Conservation (phyloP, 1,140 invertebrate genomes). For the Babylonia areolata region DNA sequence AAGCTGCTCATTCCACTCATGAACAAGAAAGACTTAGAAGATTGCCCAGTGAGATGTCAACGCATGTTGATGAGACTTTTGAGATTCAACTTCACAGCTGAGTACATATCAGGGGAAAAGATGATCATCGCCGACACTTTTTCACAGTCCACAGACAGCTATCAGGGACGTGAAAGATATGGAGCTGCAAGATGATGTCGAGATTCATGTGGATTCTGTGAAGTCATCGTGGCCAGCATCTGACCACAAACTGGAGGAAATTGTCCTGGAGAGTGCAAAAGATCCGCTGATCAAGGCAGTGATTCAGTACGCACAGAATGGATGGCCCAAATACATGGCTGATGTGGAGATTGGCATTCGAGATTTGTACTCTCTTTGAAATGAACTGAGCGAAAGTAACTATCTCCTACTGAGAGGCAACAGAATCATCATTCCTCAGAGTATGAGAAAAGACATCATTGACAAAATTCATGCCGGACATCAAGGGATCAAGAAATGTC, state of each 20-base stretch:
- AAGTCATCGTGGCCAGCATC: background rate
- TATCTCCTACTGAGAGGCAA: no score
- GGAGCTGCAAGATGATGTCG: background rate
- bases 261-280: background rate
- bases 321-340: slow-evolving; percentile 25
- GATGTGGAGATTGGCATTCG: background rate
- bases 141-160: slow-evolving; percentile 30
- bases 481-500: no score
- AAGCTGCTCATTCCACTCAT: slow-evolving; percentile 66
- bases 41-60: slow-evolving; percentile 44
- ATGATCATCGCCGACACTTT: slow-evolving; percentile 50
- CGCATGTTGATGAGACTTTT: slow-evolving; percentile 49
- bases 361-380: background rate
- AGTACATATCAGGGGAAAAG: slow-evolving; percentile 50
- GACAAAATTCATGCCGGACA: no score
- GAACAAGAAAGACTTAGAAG: slow-evolving; percentile 42
- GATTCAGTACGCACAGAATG: slow-evolving; percentile 1
- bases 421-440: no score
- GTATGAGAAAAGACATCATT: no score
- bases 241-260: background rate
- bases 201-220: background rate
- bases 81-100: slow-evolving; percentile 36
- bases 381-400: background rate
- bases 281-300: background rate
- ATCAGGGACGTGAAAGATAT: background rate